phyloP scores from a whole-genome alignment of 2,113 vertebrate species.

The Dicaeum eximium region DNA sequence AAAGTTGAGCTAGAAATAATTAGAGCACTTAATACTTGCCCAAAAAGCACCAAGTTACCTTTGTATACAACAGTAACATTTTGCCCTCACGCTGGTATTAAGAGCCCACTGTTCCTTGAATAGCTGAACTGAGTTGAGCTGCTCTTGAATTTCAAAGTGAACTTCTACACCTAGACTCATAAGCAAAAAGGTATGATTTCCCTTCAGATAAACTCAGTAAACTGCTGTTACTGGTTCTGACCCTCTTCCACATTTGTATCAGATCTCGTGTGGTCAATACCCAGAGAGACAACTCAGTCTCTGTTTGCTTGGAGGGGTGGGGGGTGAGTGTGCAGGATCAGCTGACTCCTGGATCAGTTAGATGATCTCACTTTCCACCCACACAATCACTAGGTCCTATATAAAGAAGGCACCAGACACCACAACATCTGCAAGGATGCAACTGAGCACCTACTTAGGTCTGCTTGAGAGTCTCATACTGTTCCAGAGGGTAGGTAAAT shows the following conservation, averaged over 20 bases:
- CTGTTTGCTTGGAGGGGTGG: not conserved
- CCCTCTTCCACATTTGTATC: not conserved
- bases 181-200: not conserved
- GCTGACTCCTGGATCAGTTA: not conserved
- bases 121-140: not conserved
- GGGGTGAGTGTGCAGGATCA: not conserved
- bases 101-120: not conserved
- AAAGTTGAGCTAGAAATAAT: not conserved
- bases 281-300: not conserved
- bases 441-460: not conserved
- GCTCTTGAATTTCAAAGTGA: not conserved
- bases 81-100: not conserved
- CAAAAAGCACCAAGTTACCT: not conserved
- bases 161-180: not conserved
- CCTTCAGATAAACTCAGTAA: not conserved
- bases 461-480: not conserved
- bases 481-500: not conserved
- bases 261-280: not conserved
- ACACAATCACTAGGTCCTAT: not conserved
- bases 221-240: not conserved
- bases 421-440: not conserved
- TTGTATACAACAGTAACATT: not conserved
- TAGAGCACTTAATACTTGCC: not conserved
- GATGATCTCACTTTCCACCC: not conserved
- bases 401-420: not conserved